A percentile compares a stretch with the other conserved stretches of the same genome.
phyloP scores from a whole-genome alignment of 1,140 invertebrate species.

The Bicyclus anynana region DNA sequence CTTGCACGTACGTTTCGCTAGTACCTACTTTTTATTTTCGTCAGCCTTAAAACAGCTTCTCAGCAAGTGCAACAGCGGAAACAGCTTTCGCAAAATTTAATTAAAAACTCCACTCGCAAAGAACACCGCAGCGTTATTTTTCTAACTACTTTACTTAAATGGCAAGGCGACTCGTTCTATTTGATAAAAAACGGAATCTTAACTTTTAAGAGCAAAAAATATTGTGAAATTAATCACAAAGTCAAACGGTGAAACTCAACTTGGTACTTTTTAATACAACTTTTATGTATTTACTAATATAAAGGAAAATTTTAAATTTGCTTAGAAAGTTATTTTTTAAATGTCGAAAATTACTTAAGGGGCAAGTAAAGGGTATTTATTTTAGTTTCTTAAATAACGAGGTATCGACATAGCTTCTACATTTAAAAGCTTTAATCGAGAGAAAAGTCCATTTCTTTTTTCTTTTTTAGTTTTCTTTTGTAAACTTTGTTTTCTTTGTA shows the following conservation, averaged over 20 bases:
- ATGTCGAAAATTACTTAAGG: too few relatives aligned
- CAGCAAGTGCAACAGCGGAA: background rate
- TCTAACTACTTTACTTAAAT: slow-evolving; percentile 6
- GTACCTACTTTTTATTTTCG: background rate
- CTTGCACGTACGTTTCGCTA: background rate
- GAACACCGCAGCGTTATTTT: slow-evolving; percentile 8
- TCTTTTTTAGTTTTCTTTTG: too few relatives aligned
- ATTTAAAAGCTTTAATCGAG: too few relatives aligned
- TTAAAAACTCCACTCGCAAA: slow-evolving; percentile 5
- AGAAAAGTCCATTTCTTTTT: too few relatives aligned
- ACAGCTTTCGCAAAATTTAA: slow-evolving; percentile 3
- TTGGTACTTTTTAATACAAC: background rate
- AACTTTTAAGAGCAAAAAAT: background rate
- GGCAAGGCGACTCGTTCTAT: slow-evolving; percentile 4
- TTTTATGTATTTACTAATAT: background rate
- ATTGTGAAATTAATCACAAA: background rate
- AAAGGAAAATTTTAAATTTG: too few relatives aligned
- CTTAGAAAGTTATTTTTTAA: too few relatives aligned
- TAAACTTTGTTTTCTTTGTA: too few relatives aligned
- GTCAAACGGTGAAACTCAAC: background rate
- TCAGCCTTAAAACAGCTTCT: background rate
- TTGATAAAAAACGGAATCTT: slow-evolving; percentile 1
- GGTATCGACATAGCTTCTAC: too few relatives aligned
- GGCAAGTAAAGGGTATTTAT: too few relatives aligned
- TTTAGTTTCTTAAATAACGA: too few relatives aligned